These are phyloP conservation scores for Matsumyia berberina DNA, from an alignment of 2,888 invertebrate genomes.

Conservation along the genomic window DNA sequence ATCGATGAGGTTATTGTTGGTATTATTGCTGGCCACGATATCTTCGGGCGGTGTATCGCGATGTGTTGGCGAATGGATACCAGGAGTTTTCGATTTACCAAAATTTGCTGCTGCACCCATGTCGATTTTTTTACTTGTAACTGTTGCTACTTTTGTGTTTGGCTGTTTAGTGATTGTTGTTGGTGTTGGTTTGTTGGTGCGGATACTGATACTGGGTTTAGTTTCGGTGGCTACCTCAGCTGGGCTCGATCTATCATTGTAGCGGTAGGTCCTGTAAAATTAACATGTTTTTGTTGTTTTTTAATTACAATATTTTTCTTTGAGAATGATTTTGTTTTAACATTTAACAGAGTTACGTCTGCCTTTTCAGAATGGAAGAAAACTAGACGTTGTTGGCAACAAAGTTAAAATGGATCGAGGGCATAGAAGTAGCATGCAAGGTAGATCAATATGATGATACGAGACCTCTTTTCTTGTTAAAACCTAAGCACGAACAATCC, in stretches of 20 bases:
- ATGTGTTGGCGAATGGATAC: conserved; percentile 84
- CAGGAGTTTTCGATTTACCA: conserved; percentile 85
- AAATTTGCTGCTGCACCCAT: conserved; percentile 89
- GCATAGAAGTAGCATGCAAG: too few relatives aligned
- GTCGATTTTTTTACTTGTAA: conserved; percentile 86
- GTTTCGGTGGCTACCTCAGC: conserved; percentile 80
- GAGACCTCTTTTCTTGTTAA: too few relatives aligned
- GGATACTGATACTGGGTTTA: conserved; percentile 82
- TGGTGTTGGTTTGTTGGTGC: conserved; percentile 78
- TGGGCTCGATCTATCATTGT: conserved; percentile 83
- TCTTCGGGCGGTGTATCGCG: conserved; percentile 83
- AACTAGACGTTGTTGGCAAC: too few relatives aligned
- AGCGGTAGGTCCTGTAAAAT: conserved; percentile 82
- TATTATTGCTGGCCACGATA: conserved; percentile 77
- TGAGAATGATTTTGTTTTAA: too few relatives aligned
- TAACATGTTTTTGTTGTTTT: too few relatives aligned
- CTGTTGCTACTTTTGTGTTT: conserved; percentile 80
- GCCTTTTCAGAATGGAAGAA: too few relatives aligned
- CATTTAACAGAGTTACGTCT: too few relatives aligned
- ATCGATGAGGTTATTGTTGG: conserved; percentile 84
- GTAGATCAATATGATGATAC: too few relatives aligned
- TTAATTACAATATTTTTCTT: too few relatives aligned
- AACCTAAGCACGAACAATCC: too few relatives aligned
- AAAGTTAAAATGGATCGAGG: too few relatives aligned
- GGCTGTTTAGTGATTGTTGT: conserved; percentile 85